Evolutionary conservation across 1,140 invertebrate species (phyloP).

Genomic region (Neotoxoptera formosana): DNA sequence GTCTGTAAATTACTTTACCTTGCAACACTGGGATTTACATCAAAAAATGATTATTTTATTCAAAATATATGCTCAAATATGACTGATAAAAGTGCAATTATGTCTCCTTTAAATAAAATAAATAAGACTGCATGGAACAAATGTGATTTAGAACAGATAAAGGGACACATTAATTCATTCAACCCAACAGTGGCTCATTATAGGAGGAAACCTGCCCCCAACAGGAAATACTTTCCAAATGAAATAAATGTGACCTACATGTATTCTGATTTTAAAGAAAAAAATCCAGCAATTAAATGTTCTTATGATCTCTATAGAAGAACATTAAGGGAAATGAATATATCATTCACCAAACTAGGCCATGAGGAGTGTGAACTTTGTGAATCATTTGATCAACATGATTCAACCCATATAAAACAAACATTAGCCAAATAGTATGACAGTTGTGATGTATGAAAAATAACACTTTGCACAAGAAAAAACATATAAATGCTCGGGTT

Average conservation of each 20-base stretch:
- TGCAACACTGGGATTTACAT: background rate
- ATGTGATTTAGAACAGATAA: constrained; percentile 16
- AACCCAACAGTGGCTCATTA: constrained; percentile 60
- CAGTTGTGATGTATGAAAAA: background rate
- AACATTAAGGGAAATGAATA: background rate
- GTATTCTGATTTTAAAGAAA: constrained; percentile 59
- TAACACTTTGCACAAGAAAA: background rate
- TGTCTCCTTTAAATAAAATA: constrained; percentile 38
- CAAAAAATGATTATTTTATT: background rate
- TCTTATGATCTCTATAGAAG: constrained; percentile 59
- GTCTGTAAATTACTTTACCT: background rate
- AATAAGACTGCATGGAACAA: constrained; percentile 7
- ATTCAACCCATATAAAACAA: background rate
- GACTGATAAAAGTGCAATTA: constrained; percentile 29
- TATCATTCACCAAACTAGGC: background rate
- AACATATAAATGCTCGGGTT: background rate
- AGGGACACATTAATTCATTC: constrained; percentile 58
- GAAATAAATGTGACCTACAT: constrained; percentile 59
- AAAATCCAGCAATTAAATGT: constrained; percentile 50
- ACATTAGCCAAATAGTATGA: background rate
- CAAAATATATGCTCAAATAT: constrained; percentile 18
- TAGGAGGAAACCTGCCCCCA: constrained; percentile 60
- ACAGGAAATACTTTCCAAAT: constrained; percentile 59
- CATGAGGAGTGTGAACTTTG: background rate
- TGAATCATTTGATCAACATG: background rate